A percentile compares a stretch with the other conserved stretches of the same genome.
These are phyloP conservation scores for Pangasius macronema DNA, from an alignment of 2,797 vertebrate genomes.

Conservation along the genomic window DNA sequence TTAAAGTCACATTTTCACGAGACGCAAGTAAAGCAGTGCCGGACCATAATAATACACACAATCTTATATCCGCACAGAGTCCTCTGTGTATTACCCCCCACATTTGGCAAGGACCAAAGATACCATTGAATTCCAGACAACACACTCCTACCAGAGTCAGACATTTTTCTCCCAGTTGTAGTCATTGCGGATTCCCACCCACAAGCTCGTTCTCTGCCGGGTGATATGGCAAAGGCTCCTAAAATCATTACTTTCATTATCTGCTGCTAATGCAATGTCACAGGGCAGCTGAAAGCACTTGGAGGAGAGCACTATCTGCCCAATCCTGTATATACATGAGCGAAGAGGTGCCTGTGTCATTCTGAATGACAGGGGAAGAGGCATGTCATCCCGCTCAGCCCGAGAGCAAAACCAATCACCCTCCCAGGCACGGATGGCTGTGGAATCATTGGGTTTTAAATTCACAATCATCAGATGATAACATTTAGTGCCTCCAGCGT, in stretches of 20 bases:
- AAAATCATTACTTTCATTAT: background rate
- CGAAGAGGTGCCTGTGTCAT: background rate
- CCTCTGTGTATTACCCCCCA: background rate
- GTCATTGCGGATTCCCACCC: background rate
- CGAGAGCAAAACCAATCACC: background rate
- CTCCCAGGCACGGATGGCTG: background rate
- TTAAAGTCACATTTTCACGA: background rate
- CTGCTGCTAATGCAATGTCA: constrained; percentile 7
- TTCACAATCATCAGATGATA: background rate
- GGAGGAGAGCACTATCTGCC: background rate
- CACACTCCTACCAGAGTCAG: background rate
- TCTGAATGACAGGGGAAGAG: background rate
- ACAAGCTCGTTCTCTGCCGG: background rate
- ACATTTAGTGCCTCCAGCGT: background rate
- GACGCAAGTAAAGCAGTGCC: constrained; percentile 8
- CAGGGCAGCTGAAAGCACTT: constrained; percentile 28
- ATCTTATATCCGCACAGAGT: background rate
- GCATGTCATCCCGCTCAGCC: background rate
- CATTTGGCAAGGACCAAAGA: background rate
- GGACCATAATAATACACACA: background rate
- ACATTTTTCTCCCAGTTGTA: background rate
- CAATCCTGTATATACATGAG: background rate
- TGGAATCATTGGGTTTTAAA: background rate
- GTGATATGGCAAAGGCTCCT: background rate
- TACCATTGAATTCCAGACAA: background rate